These are phyloP conservation scores for Chlorodrepanis virens DNA, from an alignment of 2,113 vertebrate genomes.

Conservation along the genomic window DNA sequence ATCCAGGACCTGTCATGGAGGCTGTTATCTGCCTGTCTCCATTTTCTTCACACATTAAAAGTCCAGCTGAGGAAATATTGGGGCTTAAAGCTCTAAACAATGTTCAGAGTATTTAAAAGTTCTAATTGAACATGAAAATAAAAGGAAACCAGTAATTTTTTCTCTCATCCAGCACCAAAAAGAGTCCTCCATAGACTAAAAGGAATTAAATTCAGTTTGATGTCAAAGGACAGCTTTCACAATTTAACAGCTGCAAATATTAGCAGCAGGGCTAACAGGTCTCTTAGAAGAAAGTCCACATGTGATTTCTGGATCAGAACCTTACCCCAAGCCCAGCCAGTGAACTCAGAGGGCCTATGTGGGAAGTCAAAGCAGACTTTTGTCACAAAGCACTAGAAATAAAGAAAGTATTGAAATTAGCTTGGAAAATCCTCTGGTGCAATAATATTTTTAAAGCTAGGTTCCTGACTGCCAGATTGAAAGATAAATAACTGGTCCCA, in stretches of 20 bases:
- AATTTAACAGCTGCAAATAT: background rate
- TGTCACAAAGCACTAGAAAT: background rate
- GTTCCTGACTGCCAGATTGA: background rate
- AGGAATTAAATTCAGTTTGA: background rate
- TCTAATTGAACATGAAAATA: background rate
- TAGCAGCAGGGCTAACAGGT: background rate
- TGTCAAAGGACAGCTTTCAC: background rate
- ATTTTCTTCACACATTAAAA: background rate
- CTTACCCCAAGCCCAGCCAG: accelerated
- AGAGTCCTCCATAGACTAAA: background rate
- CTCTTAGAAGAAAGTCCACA: background rate
- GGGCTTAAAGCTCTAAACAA: background rate
- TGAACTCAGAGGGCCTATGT: background rate
- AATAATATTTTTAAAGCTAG: background rate
- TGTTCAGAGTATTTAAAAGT: background rate
- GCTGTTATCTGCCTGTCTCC: background rate
- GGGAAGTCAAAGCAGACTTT: background rate
- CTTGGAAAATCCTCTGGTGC: background rate
- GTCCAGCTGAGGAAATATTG: background rate
- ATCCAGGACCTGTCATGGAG: background rate
- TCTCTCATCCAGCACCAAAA: background rate
- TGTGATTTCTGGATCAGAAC: background rate
- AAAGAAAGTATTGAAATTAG: background rate
- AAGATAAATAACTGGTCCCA: background rate
- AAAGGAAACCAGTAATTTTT: background rate